Evolutionary conservation across 2,113 vertebrate species (phyloP).

Genomic region (Sorex araneus): DNA sequence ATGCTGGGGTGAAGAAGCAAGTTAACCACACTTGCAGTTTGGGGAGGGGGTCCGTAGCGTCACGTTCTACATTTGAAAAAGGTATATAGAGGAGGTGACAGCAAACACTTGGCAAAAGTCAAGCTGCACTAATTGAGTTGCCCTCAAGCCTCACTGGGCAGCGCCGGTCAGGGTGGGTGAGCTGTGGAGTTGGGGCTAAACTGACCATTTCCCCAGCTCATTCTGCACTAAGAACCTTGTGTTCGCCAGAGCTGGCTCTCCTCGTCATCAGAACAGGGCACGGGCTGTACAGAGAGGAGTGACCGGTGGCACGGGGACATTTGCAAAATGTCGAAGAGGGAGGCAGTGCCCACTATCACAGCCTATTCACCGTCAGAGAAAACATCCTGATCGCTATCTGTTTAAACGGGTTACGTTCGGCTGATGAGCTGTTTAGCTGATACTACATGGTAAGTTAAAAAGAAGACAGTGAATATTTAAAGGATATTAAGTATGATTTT

Average conservation of each 20-base stretch:
- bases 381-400: not conserved
- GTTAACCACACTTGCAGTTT: not conserved
- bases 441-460: not conserved
- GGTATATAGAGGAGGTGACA: no score
- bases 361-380: not conserved
- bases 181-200: not conserved
- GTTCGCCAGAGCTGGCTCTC: not conserved
- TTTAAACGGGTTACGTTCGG: no score
- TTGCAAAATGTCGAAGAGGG: not conserved
- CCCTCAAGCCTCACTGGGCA: rapidly evolving
- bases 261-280: rapidly evolving
- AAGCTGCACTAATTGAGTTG: not conserved
- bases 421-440: no score
- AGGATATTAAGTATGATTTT: not conserved
- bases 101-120: not conserved
- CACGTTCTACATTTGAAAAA: not conserved
- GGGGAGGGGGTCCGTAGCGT: not conserved
- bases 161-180: not conserved
- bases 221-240: not conserved
- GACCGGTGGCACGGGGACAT: rapidly evolving
- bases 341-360: not conserved
- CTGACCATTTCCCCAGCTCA: not conserved
- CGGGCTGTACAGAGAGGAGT: rapidly evolving
- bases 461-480: not conserved
- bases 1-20: not conserved